phyloP scores from a whole-genome alignment of 2,888 invertebrate genomes.

The Platycheirus albimanus region DNA sequence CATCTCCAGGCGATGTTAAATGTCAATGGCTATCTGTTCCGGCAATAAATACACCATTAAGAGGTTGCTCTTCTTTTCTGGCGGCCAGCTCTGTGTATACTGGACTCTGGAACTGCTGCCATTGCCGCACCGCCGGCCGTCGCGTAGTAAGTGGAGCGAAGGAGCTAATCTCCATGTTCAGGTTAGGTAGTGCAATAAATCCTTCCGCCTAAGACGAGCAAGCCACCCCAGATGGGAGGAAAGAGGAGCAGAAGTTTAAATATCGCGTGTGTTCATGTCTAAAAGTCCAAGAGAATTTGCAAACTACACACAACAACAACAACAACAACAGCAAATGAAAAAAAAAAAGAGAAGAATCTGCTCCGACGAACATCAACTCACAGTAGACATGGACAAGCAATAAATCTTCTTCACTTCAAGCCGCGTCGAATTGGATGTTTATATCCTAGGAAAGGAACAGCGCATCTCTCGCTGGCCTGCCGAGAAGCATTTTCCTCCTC shows the following conservation, averaged over 20 bases:
- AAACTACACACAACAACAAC: conserved; percentile 21
- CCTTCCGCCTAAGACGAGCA: conserved; percentile 70
- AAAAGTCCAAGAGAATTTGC: conserved; percentile 54
- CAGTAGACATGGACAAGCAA: conserved; percentile 72
- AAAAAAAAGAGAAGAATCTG: conserved; percentile 43
- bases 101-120: conserved; percentile 1
- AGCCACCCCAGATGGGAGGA: conserved; percentile 49
- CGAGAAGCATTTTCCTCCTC: conserved; percentile 54
- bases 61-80: conserved; percentile 57
- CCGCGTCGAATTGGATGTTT: conserved; percentile 74
- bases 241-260: conserved; percentile 54
- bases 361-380: conserved; percentile 68
- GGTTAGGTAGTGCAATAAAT: conserved; percentile 71
- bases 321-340: conserved; percentile 13
- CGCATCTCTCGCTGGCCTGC: conserved; percentile 41
- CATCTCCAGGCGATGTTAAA: conserved; percentile 69
- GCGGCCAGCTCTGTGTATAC: conserved; percentile 6
- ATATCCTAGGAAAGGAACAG: conserved; percentile 67
- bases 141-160: conserved; percentile 62
- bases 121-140: neutral
- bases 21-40: conserved; percentile 74
- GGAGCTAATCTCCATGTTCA: conserved; percentile 74
- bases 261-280: conserved; percentile 72
- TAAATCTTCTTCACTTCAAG: conserved; percentile 74
- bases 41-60: conserved; percentile 74